Conservation (phyloP, 2,797 vertebrate genomes). For the Poecilia wingei region DNA sequence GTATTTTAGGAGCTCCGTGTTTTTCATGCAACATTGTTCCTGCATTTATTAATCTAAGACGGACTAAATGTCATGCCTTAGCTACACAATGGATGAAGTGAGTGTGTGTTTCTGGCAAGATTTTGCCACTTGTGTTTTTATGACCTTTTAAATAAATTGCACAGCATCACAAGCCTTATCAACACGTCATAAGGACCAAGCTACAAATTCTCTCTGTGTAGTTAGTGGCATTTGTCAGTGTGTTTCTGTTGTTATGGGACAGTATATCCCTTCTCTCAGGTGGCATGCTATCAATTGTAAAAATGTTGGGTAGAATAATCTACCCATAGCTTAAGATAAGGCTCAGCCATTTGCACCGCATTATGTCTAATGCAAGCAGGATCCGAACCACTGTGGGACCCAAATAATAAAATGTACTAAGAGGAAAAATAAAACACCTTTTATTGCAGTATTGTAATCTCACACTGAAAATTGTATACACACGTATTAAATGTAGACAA, state of each 20-base stretch:
- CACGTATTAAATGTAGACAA: background rate
- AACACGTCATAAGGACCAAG: background rate
- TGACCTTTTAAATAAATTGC: conserved; percentile 22
- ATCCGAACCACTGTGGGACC: background rate
- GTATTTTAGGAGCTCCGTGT: conserved; percentile 24
- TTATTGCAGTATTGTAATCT: background rate
- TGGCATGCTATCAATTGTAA: background rate
- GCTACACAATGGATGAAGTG: conserved; percentile 38
- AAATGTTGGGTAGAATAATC: background rate
- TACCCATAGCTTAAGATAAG: background rate
- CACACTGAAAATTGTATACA: background rate
- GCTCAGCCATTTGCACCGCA: background rate
- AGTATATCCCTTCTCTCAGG: background rate
- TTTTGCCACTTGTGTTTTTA: conserved; percentile 31
- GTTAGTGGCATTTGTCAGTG: background rate
- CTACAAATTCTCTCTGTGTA: background rate
- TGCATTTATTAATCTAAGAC: conserved; percentile 36
- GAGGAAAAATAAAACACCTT: background rate
- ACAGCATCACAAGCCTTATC: conserved; percentile 2
- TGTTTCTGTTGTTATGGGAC: background rate
- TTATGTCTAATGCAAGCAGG: background rate
- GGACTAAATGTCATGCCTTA: conserved; percentile 57
- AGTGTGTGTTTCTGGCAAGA: conserved; percentile 26
- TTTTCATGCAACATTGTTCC: conserved; percentile 45
- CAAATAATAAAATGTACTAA: background rate